These are phyloP conservation scores for Phrynocephalus forsythii DNA, from an alignment of 2,797 vertebrate species.

Conservation along the genomic window DNA sequence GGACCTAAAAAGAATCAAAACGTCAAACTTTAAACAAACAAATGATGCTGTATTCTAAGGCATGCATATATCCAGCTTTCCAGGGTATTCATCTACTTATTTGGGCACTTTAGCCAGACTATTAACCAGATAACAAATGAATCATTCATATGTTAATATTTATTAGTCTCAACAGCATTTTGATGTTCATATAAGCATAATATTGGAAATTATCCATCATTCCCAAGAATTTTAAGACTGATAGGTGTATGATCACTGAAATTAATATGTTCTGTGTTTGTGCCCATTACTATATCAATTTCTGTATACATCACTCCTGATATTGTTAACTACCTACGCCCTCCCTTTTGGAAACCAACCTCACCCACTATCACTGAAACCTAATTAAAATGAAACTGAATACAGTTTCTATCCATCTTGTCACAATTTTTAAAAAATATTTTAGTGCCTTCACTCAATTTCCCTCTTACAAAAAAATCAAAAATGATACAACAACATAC, in stretches of 20 bases:
- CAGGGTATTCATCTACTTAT: background rate
- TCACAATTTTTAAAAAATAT: background rate
- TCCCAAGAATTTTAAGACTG: background rate
- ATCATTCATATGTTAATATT: background rate
- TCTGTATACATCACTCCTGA: background rate
- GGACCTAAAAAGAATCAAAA: conserved; percentile 82
- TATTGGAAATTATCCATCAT: background rate
- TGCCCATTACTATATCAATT: background rate
- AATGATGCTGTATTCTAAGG: conserved; percentile 1
- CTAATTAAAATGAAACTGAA: conserved; percentile 6
- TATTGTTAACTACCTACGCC: background rate
- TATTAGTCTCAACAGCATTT: conserved; percentile 6
- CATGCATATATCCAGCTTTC: conserved; percentile 17
- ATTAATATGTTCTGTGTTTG: background rate
- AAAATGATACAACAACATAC: background rate
- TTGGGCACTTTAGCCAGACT: background rate
- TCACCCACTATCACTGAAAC: background rate
- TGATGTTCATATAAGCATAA: background rate
- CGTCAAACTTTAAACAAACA: conserved; percentile 37
- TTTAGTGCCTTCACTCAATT: background rate
- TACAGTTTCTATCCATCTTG: background rate
- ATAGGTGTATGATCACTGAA: background rate
- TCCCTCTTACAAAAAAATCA: background rate
- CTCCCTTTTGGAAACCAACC: background rate
- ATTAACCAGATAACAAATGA: background rate